A percentile compares a stretch with the other conserved stretches of the same genome.
These are phyloP conservation scores for Toxotes jaculatrix DNA, from an alignment of 2,113 vertebrate genomes.

Conservation along the genomic window DNA sequence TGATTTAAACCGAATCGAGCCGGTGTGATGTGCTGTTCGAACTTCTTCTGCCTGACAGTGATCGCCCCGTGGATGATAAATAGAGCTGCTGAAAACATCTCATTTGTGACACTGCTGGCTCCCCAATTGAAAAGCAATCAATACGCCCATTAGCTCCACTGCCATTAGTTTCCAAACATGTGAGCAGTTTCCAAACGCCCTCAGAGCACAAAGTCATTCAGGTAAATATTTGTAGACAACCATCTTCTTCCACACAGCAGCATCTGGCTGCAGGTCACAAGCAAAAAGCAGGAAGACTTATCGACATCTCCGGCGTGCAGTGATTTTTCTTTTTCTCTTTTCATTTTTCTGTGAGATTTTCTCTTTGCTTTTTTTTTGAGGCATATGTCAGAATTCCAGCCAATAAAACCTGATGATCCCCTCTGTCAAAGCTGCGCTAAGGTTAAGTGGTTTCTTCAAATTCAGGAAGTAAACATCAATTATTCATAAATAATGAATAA, in stretches of 20 bases:
- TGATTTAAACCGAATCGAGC: conserved; percentile 34
- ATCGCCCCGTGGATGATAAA: conserved; percentile 59
- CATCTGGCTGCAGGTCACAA: conserved; percentile 22
- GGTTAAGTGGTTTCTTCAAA: no score
- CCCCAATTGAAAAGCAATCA: conserved; percentile 69
- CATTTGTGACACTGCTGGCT: conserved; percentile 67
- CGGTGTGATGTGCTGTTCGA: conserved; percentile 45
- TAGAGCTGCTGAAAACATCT: conserved; percentile 70
- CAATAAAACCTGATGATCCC: no score
- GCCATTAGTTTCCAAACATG: conserved; percentile 63
- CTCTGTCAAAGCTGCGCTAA: no score
- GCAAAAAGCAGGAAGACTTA: conserved; percentile 3
- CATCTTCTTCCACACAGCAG: conserved; percentile 31
- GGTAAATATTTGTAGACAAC: conserved; percentile 59
- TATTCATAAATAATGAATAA: no score
- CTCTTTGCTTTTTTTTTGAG: no score
- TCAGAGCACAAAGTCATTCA: conserved; percentile 64
- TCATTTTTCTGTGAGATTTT: not conserved
- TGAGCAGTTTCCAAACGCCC: conserved; percentile 63
- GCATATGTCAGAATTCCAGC: no score
- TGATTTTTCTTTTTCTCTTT: no score
- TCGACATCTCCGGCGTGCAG: not conserved
- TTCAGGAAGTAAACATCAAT: no score
- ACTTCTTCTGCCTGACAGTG: conserved; percentile 37
- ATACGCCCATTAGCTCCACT: conserved; percentile 72